Conservation (phyloP, 2,888 invertebrate genomes). For the Resseliella maxima region DNA sequence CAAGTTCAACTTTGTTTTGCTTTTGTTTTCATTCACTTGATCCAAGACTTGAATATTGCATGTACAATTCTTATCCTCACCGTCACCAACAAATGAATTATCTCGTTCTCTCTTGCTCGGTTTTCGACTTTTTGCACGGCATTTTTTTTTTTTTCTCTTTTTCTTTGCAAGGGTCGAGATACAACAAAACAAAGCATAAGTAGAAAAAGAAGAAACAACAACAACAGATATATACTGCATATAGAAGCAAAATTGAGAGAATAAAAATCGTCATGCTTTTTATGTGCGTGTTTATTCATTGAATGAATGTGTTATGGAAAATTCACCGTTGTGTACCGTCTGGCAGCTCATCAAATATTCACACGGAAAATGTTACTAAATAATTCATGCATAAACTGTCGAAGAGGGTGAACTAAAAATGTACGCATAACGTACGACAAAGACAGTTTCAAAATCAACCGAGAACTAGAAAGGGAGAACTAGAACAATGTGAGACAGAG, state of each 20-base stretch:
- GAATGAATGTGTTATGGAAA: constrained; percentile 51
- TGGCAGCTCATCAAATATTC: constrained; percentile 61
- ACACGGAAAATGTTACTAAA: constrained; percentile 59
- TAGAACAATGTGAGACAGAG: too few species aligned
- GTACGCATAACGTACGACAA: too few species aligned
- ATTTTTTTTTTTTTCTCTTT: neutral
- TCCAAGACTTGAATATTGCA: neutral
- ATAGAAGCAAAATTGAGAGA: neutral
- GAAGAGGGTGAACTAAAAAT: constrained; percentile 24
- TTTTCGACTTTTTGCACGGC: neutral
- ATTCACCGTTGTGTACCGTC: constrained; percentile 57
- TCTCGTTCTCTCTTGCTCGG: neutral
- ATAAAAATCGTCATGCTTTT: neutral
- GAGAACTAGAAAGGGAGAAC: too few species aligned
- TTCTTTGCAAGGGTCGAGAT: too few species aligned
- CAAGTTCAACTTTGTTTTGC: constrained; percentile 23
- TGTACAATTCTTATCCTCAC: too few species aligned
- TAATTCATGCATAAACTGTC: constrained; percentile 58
- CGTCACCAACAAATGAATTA: too few species aligned
- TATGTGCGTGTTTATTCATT: constrained; percentile 25
- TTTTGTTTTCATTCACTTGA: constrained; percentile 23
- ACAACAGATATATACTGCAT: neutral
- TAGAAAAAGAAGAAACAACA: too few species aligned
- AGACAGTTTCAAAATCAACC: too few species aligned
- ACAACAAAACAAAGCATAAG: too few species aligned